Evolutionary conservation across 2,888 invertebrate species (phyloP).

Genomic region (Galeopsomyia nigrocyanea): DNA sequence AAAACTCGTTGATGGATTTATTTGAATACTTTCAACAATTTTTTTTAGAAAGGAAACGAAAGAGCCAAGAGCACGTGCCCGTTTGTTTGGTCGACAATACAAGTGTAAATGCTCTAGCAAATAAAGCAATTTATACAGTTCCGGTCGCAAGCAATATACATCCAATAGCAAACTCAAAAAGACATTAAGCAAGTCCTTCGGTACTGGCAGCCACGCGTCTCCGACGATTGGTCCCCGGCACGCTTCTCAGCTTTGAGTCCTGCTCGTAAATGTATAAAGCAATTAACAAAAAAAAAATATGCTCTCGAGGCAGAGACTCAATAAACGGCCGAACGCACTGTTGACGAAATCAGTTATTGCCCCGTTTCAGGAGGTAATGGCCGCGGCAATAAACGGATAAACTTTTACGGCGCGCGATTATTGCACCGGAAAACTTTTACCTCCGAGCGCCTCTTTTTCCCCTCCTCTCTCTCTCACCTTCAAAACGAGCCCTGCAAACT

Average conservation of each 20-base stretch:
- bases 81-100: too few species aligned
- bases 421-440: constrained; percentile 61
- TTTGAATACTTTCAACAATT: too few species aligned
- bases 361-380: constrained; percentile 58
- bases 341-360: constrained; percentile 64
- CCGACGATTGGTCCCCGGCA: constrained; percentile 28
- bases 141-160: neutral
- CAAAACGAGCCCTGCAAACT: too few species aligned
- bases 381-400: constrained; percentile 63
- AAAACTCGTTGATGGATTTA: too few species aligned
- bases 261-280: constrained; percentile 52
- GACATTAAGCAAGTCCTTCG: too few species aligned
- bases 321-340: constrained; percentile 42
- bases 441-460: constrained; percentile 41
- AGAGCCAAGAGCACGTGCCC: too few species aligned
- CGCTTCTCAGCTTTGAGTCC: constrained; percentile 11
- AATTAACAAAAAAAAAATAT: constrained; percentile 50
- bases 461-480: constrained; percentile 1
- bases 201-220: neutral
- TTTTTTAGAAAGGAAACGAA: too few species aligned
- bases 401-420: constrained; percentile 62
- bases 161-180: neutral
- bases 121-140: neutral
- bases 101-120: neutral
- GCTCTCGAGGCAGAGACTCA: constrained; percentile 13